Conservation (phyloP, 30 jellyfish, hydroid and myxozoan species). For the Sanderia malayensis region DNA sequence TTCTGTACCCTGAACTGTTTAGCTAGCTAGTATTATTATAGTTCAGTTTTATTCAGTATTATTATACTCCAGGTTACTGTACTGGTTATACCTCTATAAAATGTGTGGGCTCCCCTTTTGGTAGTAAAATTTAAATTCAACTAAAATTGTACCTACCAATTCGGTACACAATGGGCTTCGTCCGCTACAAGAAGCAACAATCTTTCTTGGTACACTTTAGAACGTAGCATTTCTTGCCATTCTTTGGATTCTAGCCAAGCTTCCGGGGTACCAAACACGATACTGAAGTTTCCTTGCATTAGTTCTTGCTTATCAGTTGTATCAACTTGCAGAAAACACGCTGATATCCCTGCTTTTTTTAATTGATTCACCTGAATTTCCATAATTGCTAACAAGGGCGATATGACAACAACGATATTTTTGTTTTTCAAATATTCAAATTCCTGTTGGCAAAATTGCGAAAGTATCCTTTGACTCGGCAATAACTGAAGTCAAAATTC, state of each 20-base stretch:
- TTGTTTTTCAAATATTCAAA: slow-evolving; percentile 5
- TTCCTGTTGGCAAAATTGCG: slow-evolving; percentile 30
- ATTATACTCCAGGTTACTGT: too few species aligned
- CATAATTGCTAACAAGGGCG: slow-evolving; percentile 16
- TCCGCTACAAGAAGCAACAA: not conserved
- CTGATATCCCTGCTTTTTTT: not conserved
- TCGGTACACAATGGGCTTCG: slow-evolving; percentile 4
- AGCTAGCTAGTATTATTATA: not conserved
- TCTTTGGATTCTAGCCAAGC: not conserved
- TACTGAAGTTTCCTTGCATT: not conserved
- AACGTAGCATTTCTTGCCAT: not conserved
- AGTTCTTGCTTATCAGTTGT: not conserved
- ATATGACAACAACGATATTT: slow-evolving; percentile 11
- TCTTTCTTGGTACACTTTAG: not conserved
- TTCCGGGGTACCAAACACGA: slow-evolving; percentile 4
- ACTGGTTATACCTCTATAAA: not conserved
- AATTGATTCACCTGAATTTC: not conserved
- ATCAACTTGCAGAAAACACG: not conserved
- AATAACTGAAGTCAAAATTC: slow-evolving; percentile 8
- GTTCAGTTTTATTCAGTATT: not conserved
- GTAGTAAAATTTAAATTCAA: too few species aligned
- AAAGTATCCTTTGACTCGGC: slow-evolving; percentile 1
- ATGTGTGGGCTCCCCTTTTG: too few species aligned
- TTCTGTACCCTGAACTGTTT: not conserved
- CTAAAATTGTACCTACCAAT: not conserved